A percentile compares a stretch with the other conserved stretches of the same genome.
Conservation (phyloP, 2,888 invertebrate genomes). For the Phengaris alcon region DNA sequence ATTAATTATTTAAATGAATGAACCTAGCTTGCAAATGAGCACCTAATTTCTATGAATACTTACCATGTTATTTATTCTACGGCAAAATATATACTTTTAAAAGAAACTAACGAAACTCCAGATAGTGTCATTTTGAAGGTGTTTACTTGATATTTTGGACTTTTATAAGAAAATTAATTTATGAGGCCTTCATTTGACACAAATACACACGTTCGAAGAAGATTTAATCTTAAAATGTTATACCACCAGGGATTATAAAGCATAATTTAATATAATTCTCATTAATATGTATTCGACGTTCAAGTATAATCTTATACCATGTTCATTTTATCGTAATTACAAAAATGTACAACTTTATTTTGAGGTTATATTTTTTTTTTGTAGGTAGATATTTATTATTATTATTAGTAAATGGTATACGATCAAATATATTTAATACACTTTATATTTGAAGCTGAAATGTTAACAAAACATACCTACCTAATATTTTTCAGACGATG, state of each 20-base stretch:
- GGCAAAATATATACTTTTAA: too few relatives aligned
- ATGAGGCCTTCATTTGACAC: too few relatives aligned
- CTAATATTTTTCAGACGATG: neutral
- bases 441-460: neutral
- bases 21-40: too few relatives aligned
- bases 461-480: neutral
- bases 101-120: too few relatives aligned
- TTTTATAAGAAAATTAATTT: too few relatives aligned
- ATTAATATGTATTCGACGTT: conserved; percentile 22
- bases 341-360: neutral
- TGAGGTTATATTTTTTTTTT: neutral
- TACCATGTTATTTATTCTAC: too few relatives aligned
- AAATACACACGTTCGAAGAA: neutral
- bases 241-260: neutral
- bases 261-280: conserved; percentile 22
- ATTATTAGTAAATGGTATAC: neutral
- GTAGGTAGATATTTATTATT: neutral
- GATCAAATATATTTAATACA: too few relatives aligned
- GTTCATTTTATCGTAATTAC: conserved; percentile 16
- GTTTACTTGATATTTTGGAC: too few relatives aligned
- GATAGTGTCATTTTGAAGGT: too few relatives aligned
- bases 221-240: neutral
- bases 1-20: too few relatives aligned
- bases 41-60: too few relatives aligned
- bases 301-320: conserved; percentile 22